Evolutionary conservation across 2,888 invertebrate genomes (phyloP).

Genomic region (Lamellibrachia satsuma): DNA sequence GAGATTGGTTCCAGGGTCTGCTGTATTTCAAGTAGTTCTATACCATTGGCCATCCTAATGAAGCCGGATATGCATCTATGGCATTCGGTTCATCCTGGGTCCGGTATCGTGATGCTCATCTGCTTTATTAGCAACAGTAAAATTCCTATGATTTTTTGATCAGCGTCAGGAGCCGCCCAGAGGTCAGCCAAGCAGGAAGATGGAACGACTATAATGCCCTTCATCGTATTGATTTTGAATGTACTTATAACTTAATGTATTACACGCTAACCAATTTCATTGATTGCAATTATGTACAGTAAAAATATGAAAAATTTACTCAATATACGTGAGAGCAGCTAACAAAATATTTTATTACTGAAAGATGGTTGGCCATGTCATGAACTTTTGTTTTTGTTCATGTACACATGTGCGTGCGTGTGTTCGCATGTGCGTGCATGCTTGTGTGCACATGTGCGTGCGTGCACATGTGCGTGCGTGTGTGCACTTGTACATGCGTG

Average conservation of each 20-base stretch:
- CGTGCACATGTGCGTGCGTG: too few relatives aligned
- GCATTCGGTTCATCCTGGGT: not conserved
- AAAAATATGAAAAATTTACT: too few relatives aligned
- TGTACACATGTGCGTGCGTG: not conserved
- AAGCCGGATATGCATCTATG: not conserved
- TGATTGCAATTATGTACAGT: not conserved
- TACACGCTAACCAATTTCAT: not conserved
- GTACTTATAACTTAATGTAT: not conserved
- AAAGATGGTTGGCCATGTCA: not conserved
- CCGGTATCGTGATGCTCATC: not conserved
- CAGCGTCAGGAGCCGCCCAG: not conserved
- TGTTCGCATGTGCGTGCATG: not conserved
- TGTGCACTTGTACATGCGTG: too few relatives aligned
- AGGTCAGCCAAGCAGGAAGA: not conserved
- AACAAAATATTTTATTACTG: too few relatives aligned
- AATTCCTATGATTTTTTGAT: constrained; percentile 7
- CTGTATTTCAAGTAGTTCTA: not conserved
- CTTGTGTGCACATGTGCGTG: not conserved
- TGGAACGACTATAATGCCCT: not conserved
- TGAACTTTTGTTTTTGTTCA: not conserved
- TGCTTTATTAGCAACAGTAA: not conserved
- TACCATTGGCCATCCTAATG: not conserved
- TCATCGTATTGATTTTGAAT: not conserved
- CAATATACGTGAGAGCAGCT: too few relatives aligned
- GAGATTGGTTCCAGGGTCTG: not conserved